Evolutionary conservation across 2,888 invertebrate genomes (phyloP).

Genomic region (Microctonus brassicae): DNA sequence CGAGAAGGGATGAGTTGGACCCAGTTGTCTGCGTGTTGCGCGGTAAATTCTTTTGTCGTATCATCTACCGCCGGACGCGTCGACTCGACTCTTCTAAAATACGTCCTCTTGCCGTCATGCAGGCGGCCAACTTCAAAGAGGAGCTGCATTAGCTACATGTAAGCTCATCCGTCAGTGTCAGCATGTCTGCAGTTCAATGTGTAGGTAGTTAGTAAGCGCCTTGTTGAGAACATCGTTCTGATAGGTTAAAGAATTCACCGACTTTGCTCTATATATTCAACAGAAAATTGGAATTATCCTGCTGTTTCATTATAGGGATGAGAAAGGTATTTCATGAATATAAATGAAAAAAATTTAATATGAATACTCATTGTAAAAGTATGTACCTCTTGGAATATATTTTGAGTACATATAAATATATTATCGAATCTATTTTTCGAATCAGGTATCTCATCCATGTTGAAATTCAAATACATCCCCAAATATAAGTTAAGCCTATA

Average conservation of each 20-base stretch:
- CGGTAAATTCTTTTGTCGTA: constrained; percentile 20
- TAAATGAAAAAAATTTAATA: not conserved
- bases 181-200: constrained; percentile 7
- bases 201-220: constrained; percentile 18
- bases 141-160: constrained; percentile 5
- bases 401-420: too few species aligned
- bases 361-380: too few species aligned
- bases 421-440: too few species aligned
- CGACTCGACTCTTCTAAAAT: not conserved
- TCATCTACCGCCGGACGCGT: not conserved
- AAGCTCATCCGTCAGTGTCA: constrained; percentile 28
- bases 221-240: not conserved
- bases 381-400: not conserved
- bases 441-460: too few species aligned
- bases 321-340: not conserved
- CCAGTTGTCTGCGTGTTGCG: not conserved
- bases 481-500: too few species aligned
- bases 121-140: constrained; percentile 14
- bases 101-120: not conserved
- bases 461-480: too few species aligned
- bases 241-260: not conserved
- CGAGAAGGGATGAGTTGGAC: not conserved
- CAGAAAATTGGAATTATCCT: not conserved
- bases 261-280: not conserved
- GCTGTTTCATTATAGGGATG: not conserved